Evolutionary conservation across 2,888 invertebrate genomes (phyloP).

Genomic region (Plutella xylostella): DNA sequence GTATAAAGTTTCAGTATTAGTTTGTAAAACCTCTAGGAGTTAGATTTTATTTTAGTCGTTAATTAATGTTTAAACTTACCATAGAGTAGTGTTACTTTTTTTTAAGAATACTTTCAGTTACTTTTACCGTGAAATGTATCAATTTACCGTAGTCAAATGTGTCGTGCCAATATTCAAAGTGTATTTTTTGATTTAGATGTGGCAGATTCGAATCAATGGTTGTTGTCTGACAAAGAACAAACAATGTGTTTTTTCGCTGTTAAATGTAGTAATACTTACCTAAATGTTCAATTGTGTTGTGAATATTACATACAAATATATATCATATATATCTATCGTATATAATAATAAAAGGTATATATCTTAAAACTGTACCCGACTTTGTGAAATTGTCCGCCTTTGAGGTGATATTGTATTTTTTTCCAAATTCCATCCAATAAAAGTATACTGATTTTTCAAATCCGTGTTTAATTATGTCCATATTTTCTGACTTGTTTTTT

Average conservation of each 20-base stretch:
- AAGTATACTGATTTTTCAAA: constrained; percentile 48
- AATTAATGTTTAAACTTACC: constrained; percentile 57
- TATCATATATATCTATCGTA: constrained; percentile 28
- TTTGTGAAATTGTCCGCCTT: constrained; percentile 48
- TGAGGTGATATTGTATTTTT: constrained; percentile 44
- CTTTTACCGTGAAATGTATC: too few relatives aligned
- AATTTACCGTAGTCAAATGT: constrained; percentile 27
- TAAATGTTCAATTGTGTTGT: constrained; percentile 37
- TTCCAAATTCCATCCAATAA: constrained; percentile 58
- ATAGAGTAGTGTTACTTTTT: constrained; percentile 42
- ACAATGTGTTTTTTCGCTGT: constrained; percentile 30
- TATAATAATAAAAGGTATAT: too few relatives aligned
- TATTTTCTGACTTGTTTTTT: too few relatives aligned
- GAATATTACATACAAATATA: constrained; percentile 32
- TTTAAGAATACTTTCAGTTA: constrained; percentile 45
- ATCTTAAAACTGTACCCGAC: too few relatives aligned
- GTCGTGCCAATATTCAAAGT: constrained; percentile 30
- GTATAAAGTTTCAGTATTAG: constrained; percentile 52
- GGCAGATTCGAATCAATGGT: constrained; percentile 10
- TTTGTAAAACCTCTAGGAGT: constrained; percentile 54
- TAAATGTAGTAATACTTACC: background rate
- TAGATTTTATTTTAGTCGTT: constrained; percentile 62
- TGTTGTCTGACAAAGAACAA: constrained; percentile 32
- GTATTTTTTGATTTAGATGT: constrained; percentile 12
- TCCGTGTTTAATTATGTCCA: constrained; percentile 24